phyloP scores from a whole-genome alignment of 2,888 invertebrate genomes.

The Drosophila suboccidentalis region DNA sequence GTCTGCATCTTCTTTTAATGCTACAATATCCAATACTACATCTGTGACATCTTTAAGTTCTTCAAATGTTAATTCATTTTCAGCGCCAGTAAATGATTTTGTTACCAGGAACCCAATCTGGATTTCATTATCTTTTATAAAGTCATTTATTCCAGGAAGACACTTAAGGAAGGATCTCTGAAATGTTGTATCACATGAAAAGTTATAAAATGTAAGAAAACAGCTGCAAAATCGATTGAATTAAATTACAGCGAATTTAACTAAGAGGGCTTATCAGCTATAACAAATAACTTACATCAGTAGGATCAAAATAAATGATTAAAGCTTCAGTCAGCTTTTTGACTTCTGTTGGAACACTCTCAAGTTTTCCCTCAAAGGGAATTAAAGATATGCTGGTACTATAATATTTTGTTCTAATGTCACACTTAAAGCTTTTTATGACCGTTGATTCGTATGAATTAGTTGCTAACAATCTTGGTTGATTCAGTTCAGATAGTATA shows the following conservation, averaged over 20 bases:
- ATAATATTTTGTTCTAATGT: conserved; percentile 64
- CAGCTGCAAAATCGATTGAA: no score
- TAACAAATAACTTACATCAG: conserved; percentile 43
- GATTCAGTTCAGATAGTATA: conserved; percentile 49
- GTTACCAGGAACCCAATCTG: conserved; percentile 65
- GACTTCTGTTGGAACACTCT: conserved; percentile 58
- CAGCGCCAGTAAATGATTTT: conserved; percentile 27
- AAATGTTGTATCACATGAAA: conserved; percentile 15
- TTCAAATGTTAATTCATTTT: conserved; percentile 51
- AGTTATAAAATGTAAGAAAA: no score
- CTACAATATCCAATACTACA: conserved; percentile 57
- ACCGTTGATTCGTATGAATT: conserved; percentile 14
- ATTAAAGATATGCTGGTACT: conserved; percentile 54
- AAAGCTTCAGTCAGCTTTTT: conserved; percentile 53
- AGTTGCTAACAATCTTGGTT: conserved; percentile 29
- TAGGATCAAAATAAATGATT: conserved; percentile 63
- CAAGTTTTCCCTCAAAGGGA: conserved; percentile 59
- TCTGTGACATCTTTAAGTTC: conserved; percentile 55
- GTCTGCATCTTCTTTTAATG: conserved; percentile 44
- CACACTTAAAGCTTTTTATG: conserved; percentile 56
- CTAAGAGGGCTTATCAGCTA: neutral
- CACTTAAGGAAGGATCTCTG: conserved; percentile 56
- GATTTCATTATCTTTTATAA: conserved; percentile 50
- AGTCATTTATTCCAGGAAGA: conserved; percentile 51
- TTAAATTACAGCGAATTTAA: no score